Evolutionary conservation across 1,140 invertebrate species (phyloP), one percentile per base, ranked within the genome.

Genomic region (Procambarus clarkii): DNA sequence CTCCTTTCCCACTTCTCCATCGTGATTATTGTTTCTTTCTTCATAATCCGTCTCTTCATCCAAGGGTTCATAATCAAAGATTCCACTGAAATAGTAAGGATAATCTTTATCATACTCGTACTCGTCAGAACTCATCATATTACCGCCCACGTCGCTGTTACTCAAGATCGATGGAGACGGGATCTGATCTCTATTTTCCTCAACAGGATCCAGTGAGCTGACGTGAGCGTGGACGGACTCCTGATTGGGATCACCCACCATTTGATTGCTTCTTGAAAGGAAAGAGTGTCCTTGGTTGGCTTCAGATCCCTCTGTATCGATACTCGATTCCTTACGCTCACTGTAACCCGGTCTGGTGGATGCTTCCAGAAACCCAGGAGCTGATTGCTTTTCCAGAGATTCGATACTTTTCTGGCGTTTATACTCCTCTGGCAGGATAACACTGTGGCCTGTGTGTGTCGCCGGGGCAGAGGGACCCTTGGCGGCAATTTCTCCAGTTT

Each of bases 181-280:
- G 85, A 58, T 77, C 76, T 79, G 71, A 87, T 87, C 85, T 50
- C 50, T 78, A 54, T 64, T 91, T 86, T 78, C 82, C 58, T 78
- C 74, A n/a, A 18, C 76, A 54, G 76, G 46, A 71, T 82, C 87
- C 87, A 48, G 21, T 64, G 87, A 83, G 87, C 87, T 89, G 87
- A 89, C 87, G 79, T 74, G 87, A 89, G 79, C 80, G 87, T 89
- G 87, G 87, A 80, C 58, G 44, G 87, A 89, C 87, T 89, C 80
- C 44, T 89, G 87, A 89, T 83, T 89, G 87, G 87, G 87, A 89
- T 89, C 80, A 80, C 46, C 87, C 64, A 76, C 79, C 87, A 80
- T 54, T 71, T 89, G 87, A 89, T 89, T 89, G 87, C 87, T 89
- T 89, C 87, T 89, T 89, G 87, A 89, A 89, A 89, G 87, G 87